Evolutionary conservation across 2,797 vertebrate species (phyloP), one percentile per base, ranked within the genome.

Genomic region (Chaetodon trifasciatus): DNA sequence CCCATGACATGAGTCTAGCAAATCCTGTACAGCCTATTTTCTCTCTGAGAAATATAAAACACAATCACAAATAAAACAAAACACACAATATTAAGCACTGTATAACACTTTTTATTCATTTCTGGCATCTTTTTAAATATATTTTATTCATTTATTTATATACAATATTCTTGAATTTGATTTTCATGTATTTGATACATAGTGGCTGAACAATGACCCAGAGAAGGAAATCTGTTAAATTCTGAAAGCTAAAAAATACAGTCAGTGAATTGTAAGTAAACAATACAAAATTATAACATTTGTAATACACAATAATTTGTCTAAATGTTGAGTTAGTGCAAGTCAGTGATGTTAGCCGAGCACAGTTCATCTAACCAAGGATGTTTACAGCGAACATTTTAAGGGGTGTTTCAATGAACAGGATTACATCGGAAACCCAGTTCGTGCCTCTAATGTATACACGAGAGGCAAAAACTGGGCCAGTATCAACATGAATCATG

Each of bases 51-150:
- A 71, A 55, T 28, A 67, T 16, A 32, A 76, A 42, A 78, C 12
- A 7, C 13, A 57, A 44, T 62, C 19, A 37, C 21, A 6, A 35
- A 73, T 2, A 23, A 65, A 6, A 42, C 13, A 40, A 40, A 40
- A 32, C 3, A 12, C 50, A 81, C 44, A 69, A 1, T 1, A 24
- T 49, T 70, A 24, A 80, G 21, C 56, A 70, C 32, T 62, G 32
- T 68, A 64, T 28, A 82, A 61, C 58, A 52, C 42, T 13, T 32
- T 88, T 91, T 92, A 91, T 91, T 86, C 17, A 67, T 81, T 76
- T 76, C 49, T 76, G 50, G 47, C 52, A 61, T 80, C 8, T 80
- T 85, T 83, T 86, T 65, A 76, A 83, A 84, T 85, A 78, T 67
- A 81, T 85, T 89, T 65, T 46, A 83, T 83, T 70, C 44, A 76